These are phyloP conservation scores for Guaruba guarouba DNA, from an alignment of 2,113 vertebrate genomes.

Conservation along the genomic window DNA sequence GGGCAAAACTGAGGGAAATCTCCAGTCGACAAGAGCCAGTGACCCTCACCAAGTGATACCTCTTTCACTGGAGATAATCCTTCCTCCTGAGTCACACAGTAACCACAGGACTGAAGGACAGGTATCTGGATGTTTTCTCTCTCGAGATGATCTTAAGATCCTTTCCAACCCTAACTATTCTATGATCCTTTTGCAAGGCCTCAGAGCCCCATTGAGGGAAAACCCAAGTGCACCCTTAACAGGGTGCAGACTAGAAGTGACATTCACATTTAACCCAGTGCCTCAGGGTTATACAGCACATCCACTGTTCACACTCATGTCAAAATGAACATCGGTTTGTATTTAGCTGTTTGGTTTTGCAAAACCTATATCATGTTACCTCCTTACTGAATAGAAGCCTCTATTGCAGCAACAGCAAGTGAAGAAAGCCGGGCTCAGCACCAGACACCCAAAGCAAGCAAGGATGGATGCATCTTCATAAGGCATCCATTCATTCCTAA, in stretches of 20 bases:
- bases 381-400: not conserved
- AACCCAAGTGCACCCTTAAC: accelerated
- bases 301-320: not conserved
- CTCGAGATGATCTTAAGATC: not conserved
- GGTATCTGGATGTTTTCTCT: not conserved
- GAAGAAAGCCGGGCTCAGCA: not conserved
- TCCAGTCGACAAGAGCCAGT: not conserved
- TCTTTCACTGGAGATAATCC: not conserved
- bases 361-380: not conserved
- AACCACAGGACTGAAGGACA: not conserved
- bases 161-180: not conserved
- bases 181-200: not conserved
- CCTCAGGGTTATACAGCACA: not conserved
- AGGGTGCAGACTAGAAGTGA: not conserved
- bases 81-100: not conserved
- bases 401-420: not conserved
- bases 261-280: not conserved
- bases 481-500: not conserved
- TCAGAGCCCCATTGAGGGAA: not conserved
- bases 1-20: not conserved
- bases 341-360: not conserved
- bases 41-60: not conserved
- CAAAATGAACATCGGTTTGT: not conserved
- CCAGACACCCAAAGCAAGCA: not conserved
- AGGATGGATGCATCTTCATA: not conserved